These are phyloP conservation scores for Sphecodes monilicornis DNA, from an alignment of 2,888 invertebrate genomes.

Conservation along the genomic window DNA sequence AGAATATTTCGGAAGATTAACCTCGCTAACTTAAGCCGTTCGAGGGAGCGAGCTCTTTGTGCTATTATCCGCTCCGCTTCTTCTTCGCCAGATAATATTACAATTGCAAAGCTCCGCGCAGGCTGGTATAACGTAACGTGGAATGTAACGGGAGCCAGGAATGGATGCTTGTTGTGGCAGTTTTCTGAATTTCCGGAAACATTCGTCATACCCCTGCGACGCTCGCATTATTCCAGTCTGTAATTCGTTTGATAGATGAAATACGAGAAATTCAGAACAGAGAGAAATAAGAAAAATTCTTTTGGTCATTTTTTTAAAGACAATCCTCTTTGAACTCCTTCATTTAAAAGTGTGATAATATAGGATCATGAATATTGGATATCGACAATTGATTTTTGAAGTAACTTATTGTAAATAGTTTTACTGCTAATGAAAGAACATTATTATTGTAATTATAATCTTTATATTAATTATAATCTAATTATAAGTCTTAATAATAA, in stretches of 20 bases:
- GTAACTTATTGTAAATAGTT: no score
- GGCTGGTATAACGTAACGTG: background rate
- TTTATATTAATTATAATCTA: no score
- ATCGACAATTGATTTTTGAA: no score
- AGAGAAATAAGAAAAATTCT: background rate
- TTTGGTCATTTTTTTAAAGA: background rate
- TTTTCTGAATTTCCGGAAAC: background rate
- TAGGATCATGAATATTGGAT: no score
- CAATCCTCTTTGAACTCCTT: no score
- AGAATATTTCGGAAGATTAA: background rate
- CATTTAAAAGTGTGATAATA: no score
- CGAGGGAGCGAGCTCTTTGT: background rate
- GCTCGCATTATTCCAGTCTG: background rate
- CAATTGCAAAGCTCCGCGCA: background rate
- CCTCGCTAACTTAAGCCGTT: background rate
- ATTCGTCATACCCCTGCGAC: conserved; percentile 2
- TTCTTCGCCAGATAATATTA: background rate
- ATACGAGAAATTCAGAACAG: background rate
- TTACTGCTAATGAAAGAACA: no score
- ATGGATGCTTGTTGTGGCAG: background rate
- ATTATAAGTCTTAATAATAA: no score
- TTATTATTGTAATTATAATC: no score
- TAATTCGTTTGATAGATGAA: background rate
- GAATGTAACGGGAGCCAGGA: background rate
- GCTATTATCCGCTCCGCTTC: background rate